Evolutionary conservation across 2,888 invertebrate genomes (phyloP).

Genomic region (Panopea generosa): DNA sequence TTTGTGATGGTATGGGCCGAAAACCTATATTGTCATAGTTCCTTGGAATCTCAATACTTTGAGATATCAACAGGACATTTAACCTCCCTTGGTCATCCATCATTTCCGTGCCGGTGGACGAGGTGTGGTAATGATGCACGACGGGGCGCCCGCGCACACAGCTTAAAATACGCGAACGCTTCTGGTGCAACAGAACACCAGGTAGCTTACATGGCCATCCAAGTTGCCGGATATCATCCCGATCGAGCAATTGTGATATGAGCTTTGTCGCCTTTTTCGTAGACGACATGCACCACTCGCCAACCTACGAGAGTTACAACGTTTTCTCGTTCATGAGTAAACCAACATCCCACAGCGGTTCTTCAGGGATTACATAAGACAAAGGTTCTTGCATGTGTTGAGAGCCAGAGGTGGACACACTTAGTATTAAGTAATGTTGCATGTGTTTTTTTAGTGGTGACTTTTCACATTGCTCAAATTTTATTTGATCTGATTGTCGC

Average conservation of each 20-base stretch:
- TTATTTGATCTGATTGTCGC: too few relatives aligned
- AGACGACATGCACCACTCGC: background rate
- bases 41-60: constrained; percentile 14
- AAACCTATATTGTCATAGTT: constrained; percentile 2
- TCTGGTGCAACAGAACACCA: background rate
- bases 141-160: constrained; percentile 1
- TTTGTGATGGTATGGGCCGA: too few relatives aligned
- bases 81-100: background rate
- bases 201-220: constrained; percentile 9
- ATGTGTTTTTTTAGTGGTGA: too few relatives aligned
- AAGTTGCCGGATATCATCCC: constrained; percentile 12
- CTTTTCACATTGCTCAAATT: too few relatives aligned
- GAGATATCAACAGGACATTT: constrained; percentile 9
- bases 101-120: background rate
- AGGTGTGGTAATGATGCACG: constrained; percentile 11
- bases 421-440: too few relatives aligned
- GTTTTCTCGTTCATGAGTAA: background rate
- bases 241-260: constrained; percentile 4
- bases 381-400: too few relatives aligned
- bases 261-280: background rate
- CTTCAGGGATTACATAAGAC: too few relatives aligned
- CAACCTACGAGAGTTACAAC: too few relatives aligned
- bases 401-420: too few relatives aligned
- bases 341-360: background rate
- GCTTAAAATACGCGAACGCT: background rate